Base-by-base conservation (phyloP, 2,888 invertebrate species). In the Halictus quadricinctus region DNA sequence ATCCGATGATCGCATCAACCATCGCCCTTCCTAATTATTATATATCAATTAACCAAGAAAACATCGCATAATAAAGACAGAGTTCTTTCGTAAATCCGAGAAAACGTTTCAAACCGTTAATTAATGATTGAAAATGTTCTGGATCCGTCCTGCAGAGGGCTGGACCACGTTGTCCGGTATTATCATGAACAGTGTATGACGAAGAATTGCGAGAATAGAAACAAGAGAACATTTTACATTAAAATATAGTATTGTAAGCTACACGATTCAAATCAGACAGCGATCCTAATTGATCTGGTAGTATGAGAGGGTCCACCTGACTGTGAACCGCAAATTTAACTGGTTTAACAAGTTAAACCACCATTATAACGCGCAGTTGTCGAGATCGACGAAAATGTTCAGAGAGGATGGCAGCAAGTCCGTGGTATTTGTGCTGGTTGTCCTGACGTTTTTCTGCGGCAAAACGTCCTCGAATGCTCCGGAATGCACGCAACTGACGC, bases 401-500 rank as follows among this genome's bases (percentile, higher is more conserved):
- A 18, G 12, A 46, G 21, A 43, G 54, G 46, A 81, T 78, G 70
- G 72, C 21, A 74, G 46, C 36, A 73, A 29, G 25, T 60, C 81
- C 13, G 21, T 84, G 10, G 54, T 69, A 41, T 46, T 83, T 25
- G 64, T 60, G n/a, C 80, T 84, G 15, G 54, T 90, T 7, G 18
- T 69, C 75, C 64, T 88, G 0, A 75, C 79, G 58, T 48, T 76
- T 21, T 81, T 75, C 41, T 88, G 80, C 50, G 54, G 86, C 46
- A 69, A 72, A 10, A 84, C 88, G 0, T 80, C 76, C 12, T 88
- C 90, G 36, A 36, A 36, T 36, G 36, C 36, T 36, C 3, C 36
- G 10, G 86, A 90, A 87, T 94, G 94, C 88, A 74, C 84, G 5
- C 84, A 91, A 77, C 46, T 80, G 70, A 83, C 83, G 41, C 84